Evolutionary conservation across 2,797 vertebrate species (phyloP).

Genomic region (Manis pentadactyla): DNA sequence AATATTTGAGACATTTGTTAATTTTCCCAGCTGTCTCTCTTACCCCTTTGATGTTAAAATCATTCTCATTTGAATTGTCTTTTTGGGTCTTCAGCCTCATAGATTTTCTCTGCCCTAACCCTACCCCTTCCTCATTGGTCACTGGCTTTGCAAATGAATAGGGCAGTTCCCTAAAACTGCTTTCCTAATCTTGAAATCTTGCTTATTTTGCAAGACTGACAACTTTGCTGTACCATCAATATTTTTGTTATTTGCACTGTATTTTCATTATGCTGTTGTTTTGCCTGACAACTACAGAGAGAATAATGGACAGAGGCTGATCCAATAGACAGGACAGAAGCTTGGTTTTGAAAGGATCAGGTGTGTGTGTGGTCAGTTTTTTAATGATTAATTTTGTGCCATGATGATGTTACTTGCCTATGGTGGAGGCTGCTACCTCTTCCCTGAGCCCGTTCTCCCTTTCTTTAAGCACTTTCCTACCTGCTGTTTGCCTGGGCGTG

Average conservation of each 20-base stretch:
- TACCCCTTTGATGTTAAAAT: background rate
- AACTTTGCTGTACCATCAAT: background rate
- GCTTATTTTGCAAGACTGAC: background rate
- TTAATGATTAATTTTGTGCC: background rate
- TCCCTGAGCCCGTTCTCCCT: background rate
- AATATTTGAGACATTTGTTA: background rate
- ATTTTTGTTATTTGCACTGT: background rate
- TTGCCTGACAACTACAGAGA: background rate
- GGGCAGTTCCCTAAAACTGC: background rate
- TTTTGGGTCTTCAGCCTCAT: background rate
- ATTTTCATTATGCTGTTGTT: background rate
- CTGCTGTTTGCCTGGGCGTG: background rate
- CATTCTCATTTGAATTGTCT: background rate
- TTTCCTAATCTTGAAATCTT: constrained; percentile 52
- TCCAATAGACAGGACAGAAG: background rate
- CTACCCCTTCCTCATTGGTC: background rate
- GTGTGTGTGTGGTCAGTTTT: background rate
- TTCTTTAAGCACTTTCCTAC: background rate
- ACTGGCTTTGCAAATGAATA: background rate
- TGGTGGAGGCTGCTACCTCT: background rate
- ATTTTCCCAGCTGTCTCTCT: background rate
- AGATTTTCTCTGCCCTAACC: background rate
- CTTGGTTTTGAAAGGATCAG: constrained; percentile 20
- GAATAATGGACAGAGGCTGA: background rate
- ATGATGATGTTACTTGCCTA: no score